Evolutionary conservation across 2,113 vertebrate species (phyloP).

Genomic region (Lepisosteus oculatus): DNA sequence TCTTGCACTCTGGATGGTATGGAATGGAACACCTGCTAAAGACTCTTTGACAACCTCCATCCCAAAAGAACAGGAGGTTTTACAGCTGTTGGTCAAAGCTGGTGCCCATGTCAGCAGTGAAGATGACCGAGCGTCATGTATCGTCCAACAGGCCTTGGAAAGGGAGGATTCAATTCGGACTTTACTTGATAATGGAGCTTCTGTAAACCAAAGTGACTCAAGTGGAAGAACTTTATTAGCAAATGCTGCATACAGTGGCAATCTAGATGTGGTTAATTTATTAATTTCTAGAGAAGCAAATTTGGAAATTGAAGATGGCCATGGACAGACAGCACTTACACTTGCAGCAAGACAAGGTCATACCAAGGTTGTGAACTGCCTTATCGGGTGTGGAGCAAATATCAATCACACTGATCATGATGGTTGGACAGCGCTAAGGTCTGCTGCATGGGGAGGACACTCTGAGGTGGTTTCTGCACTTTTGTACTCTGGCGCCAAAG

Average conservation of each 20-base stretch:
- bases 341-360: constrained; percentile 93
- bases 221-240: constrained; percentile 85
- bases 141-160: constrained; percentile 90
- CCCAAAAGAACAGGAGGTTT: constrained; percentile 91
- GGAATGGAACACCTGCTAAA: constrained; percentile 93
- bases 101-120: constrained; percentile 92
- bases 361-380: constrained; percentile 93
- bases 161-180: constrained; percentile 93
- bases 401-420: constrained; percentile 95
- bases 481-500: constrained; percentile 90
- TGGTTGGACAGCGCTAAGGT: constrained; percentile 91
- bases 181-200: constrained; percentile 87
- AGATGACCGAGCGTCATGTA: constrained; percentile 84
- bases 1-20: constrained; percentile 96
- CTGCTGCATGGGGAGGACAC: constrained; percentile 95
- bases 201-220: constrained; percentile 89
- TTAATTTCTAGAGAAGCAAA: constrained; percentile 86
- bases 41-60: constrained; percentile 87
- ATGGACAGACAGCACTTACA: constrained; percentile 92
- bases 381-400: constrained; percentile 89
- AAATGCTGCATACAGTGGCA: constrained; percentile 90
- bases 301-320: constrained; percentile 86
- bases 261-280: constrained; percentile 89
- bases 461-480: constrained; percentile 93
- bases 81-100: constrained; percentile 92